A percentile compares a stretch with the other conserved stretches of the same genome.
Conservation (phyloP, 2,113 vertebrate species). For the Grallaria varia region DNA sequence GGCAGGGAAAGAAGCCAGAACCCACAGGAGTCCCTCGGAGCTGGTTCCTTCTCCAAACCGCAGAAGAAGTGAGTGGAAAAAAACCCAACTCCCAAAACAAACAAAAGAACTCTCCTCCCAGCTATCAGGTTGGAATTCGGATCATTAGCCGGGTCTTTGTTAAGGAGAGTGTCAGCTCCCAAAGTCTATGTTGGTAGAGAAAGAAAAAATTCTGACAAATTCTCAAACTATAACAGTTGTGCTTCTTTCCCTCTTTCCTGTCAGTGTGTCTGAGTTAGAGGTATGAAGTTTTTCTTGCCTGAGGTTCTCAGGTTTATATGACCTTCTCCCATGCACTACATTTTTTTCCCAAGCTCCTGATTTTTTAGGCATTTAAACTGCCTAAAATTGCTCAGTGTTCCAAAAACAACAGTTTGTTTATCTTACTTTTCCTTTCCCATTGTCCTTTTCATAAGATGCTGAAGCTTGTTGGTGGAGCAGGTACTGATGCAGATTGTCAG, state of each 20-base stretch:
- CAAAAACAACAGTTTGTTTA: neutral
- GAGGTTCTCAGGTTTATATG: neutral
- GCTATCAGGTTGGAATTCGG: no score
- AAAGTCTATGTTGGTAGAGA: no score
- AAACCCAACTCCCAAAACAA: no score
- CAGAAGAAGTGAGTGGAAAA: no score
- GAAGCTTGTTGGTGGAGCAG: neutral
- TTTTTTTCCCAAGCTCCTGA: neutral
- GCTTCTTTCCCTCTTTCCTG: neutral
- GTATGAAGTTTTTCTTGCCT: neutral
- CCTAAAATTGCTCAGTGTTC: neutral
- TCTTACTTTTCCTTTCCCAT: neutral
- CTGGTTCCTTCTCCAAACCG: no score
- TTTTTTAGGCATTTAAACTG: conserved; percentile 12
- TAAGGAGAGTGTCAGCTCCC: no score
- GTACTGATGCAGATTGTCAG: neutral
- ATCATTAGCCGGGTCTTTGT: no score
- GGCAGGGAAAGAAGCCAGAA: no score
- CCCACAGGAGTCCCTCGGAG: no score
- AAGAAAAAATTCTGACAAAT: no score
- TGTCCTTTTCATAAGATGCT: neutral
- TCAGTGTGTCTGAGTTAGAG: neutral
- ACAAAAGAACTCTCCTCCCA: no score
- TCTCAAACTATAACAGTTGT: no score
- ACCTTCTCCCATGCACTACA: neutral